A percentile compares a stretch with the other conserved stretches of the same genome.
These are phyloP conservation scores for Mus spicilegus DNA, from an alignment of 2,113 vertebrate species.

Conservation along the genomic window DNA sequence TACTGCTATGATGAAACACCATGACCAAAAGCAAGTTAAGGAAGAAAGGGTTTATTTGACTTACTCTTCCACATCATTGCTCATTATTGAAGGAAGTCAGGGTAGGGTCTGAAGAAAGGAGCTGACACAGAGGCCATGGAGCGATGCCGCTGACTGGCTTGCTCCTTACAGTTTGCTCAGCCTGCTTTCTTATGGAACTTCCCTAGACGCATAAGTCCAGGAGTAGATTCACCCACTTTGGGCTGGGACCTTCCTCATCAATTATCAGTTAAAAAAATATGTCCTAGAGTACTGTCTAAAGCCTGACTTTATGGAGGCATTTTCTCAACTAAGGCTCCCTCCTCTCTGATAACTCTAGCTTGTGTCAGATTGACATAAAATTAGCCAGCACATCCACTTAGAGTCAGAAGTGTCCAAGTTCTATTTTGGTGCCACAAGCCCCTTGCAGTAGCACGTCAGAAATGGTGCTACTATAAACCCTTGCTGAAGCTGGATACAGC, in stretches of 20 bases:
- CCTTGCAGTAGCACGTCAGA: background rate
- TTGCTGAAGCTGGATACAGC: background rate
- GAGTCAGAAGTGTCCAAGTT: conserved; percentile 23
- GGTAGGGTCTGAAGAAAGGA: background rate
- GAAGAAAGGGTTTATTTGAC: background rate
- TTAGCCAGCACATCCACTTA: background rate
- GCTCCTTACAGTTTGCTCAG: background rate
- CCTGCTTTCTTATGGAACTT: background rate
- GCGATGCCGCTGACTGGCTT: background rate
- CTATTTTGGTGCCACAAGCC: conserved; percentile 30
- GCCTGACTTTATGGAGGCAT: background rate
- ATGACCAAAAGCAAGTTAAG: background rate
- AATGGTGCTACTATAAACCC: conserved; percentile 18
- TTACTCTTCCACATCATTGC: background rate
- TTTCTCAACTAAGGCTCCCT: background rate
- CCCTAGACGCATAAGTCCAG: background rate
- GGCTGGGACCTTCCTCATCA: background rate
- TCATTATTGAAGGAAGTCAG: background rate
- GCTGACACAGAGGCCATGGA: background rate
- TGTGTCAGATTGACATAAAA: background rate
- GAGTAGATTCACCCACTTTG: background rate
- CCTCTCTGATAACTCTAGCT: background rate
- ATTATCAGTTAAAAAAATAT: background rate
- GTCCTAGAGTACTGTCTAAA: background rate
- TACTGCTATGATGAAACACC: background rate